These are phyloP conservation scores for Babylonia areolata DNA, from an alignment of 1,140 invertebrate species.

Conservation along the genomic window DNA sequence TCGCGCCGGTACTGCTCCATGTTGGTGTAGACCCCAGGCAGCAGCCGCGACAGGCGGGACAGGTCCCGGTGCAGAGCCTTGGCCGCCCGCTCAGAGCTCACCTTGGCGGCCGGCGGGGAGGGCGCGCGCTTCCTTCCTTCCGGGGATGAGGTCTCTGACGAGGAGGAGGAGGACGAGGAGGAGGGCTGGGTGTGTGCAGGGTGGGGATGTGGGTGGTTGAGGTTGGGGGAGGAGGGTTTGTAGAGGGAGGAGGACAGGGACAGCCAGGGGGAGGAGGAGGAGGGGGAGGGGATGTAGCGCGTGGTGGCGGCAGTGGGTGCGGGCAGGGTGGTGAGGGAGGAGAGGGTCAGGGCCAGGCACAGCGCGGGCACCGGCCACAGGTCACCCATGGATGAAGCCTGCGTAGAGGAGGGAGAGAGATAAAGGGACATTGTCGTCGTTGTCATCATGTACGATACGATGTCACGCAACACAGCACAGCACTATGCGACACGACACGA, in stretches of 20 bases:
- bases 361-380: no score
- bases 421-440: no score
- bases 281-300: constrained; percentile 22
- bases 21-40: constrained; percentile 51
- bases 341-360: no score
- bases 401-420: no score
- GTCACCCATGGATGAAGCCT: no score
- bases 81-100: neutral
- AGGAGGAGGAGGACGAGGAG: neutral
- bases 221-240: neutral
- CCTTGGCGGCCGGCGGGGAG: no score
- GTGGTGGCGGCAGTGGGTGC: neutral
- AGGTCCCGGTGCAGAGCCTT: constrained; percentile 41
- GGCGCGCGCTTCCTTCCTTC: neutral
- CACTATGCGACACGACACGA: neutral
- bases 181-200: neutral
- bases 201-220: neutral
- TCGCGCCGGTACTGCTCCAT: constrained; percentile 47
- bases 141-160: no score
- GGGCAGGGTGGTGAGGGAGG: no score
- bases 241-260: neutral
- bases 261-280: constrained; percentile 4
- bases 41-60: constrained; percentile 40
- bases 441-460: no score
- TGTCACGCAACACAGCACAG: no score